These are phyloP conservation scores for Limanda limanda DNA, from an alignment of 2,113 vertebrate genomes.

Conservation along the genomic window DNA sequence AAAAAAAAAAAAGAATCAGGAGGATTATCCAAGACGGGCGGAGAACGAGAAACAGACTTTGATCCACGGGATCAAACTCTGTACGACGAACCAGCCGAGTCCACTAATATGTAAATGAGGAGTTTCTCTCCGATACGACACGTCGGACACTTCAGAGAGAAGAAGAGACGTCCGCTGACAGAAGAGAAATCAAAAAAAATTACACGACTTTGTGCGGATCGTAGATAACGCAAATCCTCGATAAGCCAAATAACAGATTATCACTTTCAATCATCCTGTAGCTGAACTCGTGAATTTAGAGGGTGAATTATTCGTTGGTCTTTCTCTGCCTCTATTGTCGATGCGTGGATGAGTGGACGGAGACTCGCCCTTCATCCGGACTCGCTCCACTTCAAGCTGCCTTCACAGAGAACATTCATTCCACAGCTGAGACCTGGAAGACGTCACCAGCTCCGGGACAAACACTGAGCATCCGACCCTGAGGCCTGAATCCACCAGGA, in stretches of 20 bases:
- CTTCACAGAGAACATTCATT: background rate
- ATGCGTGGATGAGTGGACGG: background rate
- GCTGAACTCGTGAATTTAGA: background rate
- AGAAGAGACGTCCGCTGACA: slow-evolving; percentile 19
- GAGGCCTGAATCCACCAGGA: too few relatives aligned
- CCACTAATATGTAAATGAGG: slow-evolving; percentile 50
- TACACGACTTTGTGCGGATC: slow-evolving; percentile 47
- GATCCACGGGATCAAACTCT: slow-evolving; percentile 54
- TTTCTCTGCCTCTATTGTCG: background rate
- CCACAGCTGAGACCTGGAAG: background rate
- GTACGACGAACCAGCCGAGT: slow-evolving; percentile 43
- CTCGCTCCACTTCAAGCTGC: background rate
- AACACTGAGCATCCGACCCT: background rate
- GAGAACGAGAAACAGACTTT: slow-evolving; percentile 49
- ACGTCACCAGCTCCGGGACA: background rate
- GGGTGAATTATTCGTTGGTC: slow-evolving; percentile 23
- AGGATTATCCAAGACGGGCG: slow-evolving; percentile 48
- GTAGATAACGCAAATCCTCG: slow-evolving; percentile 44
- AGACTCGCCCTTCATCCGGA: background rate
- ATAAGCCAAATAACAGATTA: slow-evolving; percentile 31
- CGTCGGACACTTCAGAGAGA: background rate
- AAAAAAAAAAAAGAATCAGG: slow-evolving; percentile 5
- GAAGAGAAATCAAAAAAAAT: slow-evolving; percentile 32
- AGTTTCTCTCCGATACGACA: slow-evolving; percentile 21
- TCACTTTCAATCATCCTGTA: slow-evolving; percentile 20